Evolutionary conservation across 2,113 vertebrate genomes (phyloP).

Genomic region (Mus pahari): DNA sequence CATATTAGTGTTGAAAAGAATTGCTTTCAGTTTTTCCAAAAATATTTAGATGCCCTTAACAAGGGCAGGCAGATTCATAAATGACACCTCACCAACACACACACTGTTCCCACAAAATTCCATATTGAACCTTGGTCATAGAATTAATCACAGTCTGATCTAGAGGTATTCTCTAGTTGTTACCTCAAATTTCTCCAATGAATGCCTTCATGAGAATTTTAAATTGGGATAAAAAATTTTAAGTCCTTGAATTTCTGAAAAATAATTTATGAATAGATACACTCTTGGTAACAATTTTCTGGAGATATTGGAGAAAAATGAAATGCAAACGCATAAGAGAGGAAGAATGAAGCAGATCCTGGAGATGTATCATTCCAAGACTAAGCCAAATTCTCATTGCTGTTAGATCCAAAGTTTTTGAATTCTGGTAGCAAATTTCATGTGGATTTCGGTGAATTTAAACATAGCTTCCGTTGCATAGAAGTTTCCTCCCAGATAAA

Average conservation of each 20-base stretch:
- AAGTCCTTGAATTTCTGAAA: background rate
- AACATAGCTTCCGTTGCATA: background rate
- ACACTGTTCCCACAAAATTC: background rate
- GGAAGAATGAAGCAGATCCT: background rate
- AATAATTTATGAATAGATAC: background rate
- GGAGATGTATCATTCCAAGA: background rate
- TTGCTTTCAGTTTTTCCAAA: background rate
- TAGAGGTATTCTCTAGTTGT: background rate
- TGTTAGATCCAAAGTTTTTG: background rate
- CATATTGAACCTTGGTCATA: background rate
- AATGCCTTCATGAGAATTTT: slow-evolving; percentile 29
- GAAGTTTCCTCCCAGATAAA: too few species aligned
- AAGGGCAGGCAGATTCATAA: background rate
- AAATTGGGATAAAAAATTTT: background rate
- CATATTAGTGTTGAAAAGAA: background rate
- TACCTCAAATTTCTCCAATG: slow-evolving; percentile 1
- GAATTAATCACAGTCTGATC: background rate
- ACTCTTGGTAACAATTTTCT: background rate
- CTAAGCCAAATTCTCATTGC: background rate
- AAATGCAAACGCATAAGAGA: background rate
- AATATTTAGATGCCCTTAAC: background rate
- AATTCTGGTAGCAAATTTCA: background rate
- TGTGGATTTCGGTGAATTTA: background rate
- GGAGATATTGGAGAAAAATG: background rate
- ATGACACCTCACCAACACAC: background rate